Base-by-base conservation (phyloP, 2,113 vertebrate genomes). In the Gulo gulo region DNA sequence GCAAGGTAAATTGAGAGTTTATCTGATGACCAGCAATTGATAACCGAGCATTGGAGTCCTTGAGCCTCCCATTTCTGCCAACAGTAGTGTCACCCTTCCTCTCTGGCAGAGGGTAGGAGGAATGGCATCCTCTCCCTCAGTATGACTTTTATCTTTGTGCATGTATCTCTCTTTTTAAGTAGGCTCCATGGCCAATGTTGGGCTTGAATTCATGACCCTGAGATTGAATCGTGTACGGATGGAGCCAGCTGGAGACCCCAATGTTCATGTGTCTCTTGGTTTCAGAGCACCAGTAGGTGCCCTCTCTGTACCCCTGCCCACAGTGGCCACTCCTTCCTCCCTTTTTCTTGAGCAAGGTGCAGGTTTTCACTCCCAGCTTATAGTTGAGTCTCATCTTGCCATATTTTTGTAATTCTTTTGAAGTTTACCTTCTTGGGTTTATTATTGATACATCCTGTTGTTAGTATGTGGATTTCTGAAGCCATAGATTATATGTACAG, bases 371-470 rank as follows among this genome's bases (percentile, higher is more conserved):
- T 85, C 39, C 24, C 2, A 6, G 50, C 9, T 57, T 91, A 80
- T 26, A 26, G 9, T 69, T 61, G 42, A 91, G 50, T 50, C n/a
- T 24, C 50, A 86, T 69, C 63, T 82, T 96, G 88, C 52, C 52
- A n/a, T 76, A 6, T 63, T 92, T 92, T 91, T 80, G 6, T 80
- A 83, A 47, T 87, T 97, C 31, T 84, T 92, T 50, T 90, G 89
- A 67, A 78, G n/a, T 87, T 34, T 95, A 36, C 24, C 3, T 92
- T 55, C 24, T 57, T 74, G 29, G 65, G 31, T 63, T 36, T 96
- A 12, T 94, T 20, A 26, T 45, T 20, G 5, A 31, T 55, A 71
- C 23, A 84, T 95, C 4, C 15, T 69, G 23, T 26, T 63, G 31
- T 87, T 87, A 31, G 15, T 18, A 16, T 31, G 18, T 85, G 65